Conservation (phyloP, 2,888 invertebrate species). For the Brachypterus glaber region DNA sequence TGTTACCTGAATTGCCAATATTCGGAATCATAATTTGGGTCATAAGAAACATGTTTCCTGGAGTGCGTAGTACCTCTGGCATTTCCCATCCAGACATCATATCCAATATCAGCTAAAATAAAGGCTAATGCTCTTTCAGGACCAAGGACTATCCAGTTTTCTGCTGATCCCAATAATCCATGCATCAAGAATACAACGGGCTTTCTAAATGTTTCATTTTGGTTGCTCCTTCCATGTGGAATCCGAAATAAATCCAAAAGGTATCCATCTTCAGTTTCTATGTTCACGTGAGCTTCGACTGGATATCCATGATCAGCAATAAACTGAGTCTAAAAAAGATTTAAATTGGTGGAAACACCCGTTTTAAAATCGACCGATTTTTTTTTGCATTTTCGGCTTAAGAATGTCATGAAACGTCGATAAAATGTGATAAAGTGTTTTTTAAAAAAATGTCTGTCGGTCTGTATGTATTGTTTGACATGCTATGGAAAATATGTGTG, state of each 20-base stretch:
- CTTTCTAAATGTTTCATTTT: neutral
- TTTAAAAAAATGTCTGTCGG: too few species aligned
- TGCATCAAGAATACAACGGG: constrained; percentile 20
- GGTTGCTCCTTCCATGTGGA: constrained; percentile 26
- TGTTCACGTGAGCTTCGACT: constrained; percentile 47
- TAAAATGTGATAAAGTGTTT: too few species aligned
- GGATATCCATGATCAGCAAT: constrained; percentile 43
- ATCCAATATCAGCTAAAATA: constrained; percentile 22
- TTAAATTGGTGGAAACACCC: too few species aligned
- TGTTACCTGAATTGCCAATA: constrained; percentile 53
- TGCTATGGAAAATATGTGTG: too few species aligned
- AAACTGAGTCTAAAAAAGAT: neutral
- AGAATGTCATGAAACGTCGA: too few species aligned
- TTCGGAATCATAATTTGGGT: constrained; percentile 23
- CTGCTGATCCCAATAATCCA: constrained; percentile 12
- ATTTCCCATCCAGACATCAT: constrained; percentile 36
- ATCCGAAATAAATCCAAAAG: constrained; percentile 67
- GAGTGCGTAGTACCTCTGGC: constrained; percentile 48
- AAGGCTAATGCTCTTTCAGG: constrained; percentile 19
- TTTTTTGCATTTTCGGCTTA: too few species aligned
- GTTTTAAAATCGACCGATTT: too few species aligned
- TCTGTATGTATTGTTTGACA: too few species aligned
- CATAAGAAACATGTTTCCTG: constrained; percentile 37
- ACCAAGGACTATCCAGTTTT: constrained; percentile 18
- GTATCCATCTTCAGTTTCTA: constrained; percentile 68